Evolutionary conservation across 2,888 invertebrate genomes (phyloP).

Genomic region (Erebia aethiops): DNA sequence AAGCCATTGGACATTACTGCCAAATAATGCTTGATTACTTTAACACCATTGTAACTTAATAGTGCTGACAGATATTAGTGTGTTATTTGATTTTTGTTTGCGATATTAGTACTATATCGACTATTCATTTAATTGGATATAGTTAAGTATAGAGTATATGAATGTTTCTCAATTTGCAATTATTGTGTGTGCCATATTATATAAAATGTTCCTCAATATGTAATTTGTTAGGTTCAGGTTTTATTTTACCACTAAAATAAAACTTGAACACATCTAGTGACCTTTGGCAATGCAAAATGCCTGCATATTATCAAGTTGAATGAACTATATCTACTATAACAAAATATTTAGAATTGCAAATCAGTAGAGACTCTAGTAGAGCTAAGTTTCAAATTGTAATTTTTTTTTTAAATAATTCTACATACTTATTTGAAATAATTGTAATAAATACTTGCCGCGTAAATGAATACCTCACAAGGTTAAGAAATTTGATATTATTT

Average conservation of each 20-base stretch:
- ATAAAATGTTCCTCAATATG: constrained; percentile 21
- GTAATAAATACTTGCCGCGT: neutral
- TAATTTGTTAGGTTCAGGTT: constrained; percentile 18
- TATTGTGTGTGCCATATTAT: constrained; percentile 35
- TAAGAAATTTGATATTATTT: constrained; percentile 26
- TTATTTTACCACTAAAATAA: constrained; percentile 17
- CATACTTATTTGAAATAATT: neutral
- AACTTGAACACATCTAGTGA: neutral
- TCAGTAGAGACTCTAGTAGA: neutral
- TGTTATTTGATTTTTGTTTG: constrained; percentile 7
- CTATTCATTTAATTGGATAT: neutral
- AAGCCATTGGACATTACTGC: neutral
- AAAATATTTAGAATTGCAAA: neutral
- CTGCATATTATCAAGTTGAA: neutral
- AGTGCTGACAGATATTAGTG: neutral
- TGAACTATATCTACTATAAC: neutral
- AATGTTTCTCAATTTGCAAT: neutral
- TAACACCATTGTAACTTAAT: neutral
- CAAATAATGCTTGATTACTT: neutral
- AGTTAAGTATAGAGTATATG: constrained; percentile 4
- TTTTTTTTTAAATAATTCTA: neutral
- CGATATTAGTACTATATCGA: neutral
- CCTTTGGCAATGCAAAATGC: neutral
- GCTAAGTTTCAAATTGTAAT: neutral
- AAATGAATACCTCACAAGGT: constrained; percentile 18